These are phyloP conservation scores for Babyrousa celebensis DNA, from an alignment of 2,797 vertebrate genomes.

Conservation along the genomic window DNA sequence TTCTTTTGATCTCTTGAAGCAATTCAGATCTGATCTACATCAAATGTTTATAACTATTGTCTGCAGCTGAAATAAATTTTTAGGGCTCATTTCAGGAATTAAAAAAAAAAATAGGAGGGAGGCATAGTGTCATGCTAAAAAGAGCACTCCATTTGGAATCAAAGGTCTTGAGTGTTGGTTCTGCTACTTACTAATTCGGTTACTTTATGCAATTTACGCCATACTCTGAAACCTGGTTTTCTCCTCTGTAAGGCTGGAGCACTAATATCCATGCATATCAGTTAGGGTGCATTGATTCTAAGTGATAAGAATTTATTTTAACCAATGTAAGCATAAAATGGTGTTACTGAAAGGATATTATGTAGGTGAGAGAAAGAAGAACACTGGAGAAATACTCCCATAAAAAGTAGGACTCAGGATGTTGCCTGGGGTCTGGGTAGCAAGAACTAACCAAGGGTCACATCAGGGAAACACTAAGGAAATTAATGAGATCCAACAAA, in stretches of 20 bases:
- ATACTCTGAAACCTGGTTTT: background rate
- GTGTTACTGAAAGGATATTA: background rate
- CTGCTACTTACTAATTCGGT: background rate
- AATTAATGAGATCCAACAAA: background rate
- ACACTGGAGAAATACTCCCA: background rate
- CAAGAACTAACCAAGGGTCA: background rate
- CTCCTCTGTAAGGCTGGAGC: background rate
- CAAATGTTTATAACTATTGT: background rate
- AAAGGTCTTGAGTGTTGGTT: background rate
- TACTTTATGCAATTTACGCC: background rate
- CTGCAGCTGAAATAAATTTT: background rate
- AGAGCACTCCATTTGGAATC: background rate
- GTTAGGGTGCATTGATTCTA: background rate
- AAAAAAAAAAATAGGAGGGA: background rate
- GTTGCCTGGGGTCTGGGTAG: background rate
- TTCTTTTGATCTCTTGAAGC: background rate
- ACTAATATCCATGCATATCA: accelerated
- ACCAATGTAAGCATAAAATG: background rate
- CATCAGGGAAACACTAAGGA: background rate
- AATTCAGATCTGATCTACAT: background rate
- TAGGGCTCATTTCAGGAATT: background rate
- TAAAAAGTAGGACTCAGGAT: background rate
- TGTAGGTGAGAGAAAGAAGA: background rate
- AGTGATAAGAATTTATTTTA: background rate
- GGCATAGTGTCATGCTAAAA: background rate